These are phyloP conservation scores for Glossophaga mutica DNA, from an alignment of 2,797 vertebrate genomes.

Conservation along the genomic window DNA sequence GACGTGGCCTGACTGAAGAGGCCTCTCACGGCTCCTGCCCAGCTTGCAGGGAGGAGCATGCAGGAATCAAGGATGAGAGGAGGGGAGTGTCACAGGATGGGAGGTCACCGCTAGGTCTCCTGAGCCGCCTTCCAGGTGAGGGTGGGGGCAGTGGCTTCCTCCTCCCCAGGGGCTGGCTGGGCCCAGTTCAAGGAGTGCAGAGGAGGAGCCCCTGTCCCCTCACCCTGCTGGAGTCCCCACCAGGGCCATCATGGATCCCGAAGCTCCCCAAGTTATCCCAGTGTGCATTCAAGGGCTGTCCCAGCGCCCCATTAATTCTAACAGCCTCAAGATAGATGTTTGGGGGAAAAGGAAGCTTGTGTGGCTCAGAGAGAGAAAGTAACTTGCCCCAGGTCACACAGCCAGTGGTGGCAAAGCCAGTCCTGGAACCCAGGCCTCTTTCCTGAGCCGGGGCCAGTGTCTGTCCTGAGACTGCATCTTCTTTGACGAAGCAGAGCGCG, in stretches of 20 bases:
- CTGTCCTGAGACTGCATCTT: neutral
- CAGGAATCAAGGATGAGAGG: neutral
- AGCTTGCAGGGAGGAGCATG: neutral
- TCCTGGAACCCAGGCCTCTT: neutral
- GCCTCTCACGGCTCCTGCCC: neutral
- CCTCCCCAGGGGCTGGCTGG: neutral
- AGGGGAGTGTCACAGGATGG: neutral
- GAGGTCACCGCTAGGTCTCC: neutral
- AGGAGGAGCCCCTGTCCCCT: no score
- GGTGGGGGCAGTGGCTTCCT: neutral
- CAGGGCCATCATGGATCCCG: neutral
- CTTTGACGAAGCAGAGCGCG: slow-evolving; percentile 19
- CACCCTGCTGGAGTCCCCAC: neutral
- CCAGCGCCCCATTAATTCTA: neutral
- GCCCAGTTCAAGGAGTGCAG: neutral
- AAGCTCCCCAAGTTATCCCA: neutral
- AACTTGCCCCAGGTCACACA: slow-evolving; percentile 16
- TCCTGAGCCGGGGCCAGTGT: neutral
- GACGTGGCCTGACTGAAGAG: neutral
- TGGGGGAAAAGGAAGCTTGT: neutral
- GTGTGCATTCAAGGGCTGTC: neutral
- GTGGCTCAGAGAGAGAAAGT: neutral
- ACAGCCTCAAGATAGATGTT: neutral
- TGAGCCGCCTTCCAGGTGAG: neutral
- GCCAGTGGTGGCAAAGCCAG: neutral